Conservation (phyloP, 2,888 invertebrate genomes). For the Nycteola revayana region DNA sequence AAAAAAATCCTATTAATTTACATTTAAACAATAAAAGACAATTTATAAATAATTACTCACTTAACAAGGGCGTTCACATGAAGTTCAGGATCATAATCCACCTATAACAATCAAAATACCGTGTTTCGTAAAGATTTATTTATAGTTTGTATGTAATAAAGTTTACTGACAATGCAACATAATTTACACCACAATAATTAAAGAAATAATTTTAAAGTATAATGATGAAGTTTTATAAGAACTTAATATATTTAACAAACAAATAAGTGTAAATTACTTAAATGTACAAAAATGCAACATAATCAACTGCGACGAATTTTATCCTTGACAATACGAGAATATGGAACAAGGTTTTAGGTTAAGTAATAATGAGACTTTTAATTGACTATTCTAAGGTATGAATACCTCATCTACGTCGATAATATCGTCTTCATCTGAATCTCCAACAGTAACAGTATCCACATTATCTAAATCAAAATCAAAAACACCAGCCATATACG, state of each 20-base stretch:
- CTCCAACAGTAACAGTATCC: conserved; percentile 84
- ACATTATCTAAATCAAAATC: conserved; percentile 93
- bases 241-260: too few relatives aligned
- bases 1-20: background rate
- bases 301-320: conserved; percentile 34
- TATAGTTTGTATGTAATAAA: too few relatives aligned
- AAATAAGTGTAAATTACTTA: too few relatives aligned
- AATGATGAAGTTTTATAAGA: too few relatives aligned
- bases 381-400: conserved; percentile 25
- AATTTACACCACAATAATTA: too few relatives aligned
- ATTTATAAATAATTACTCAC: conserved; percentile 82
- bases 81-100: conserved; percentile 89
- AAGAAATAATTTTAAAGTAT: too few relatives aligned
- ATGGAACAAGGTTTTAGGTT: conserved; percentile 83
- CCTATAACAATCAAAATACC: conserved; percentile 73
- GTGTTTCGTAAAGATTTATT: background rate
- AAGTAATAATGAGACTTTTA: conserved; percentile 38
- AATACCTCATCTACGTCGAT: conserved; percentile 93
- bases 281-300: too few relatives aligned
- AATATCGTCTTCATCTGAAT: conserved; percentile 94
- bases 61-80: conserved; percentile 89
- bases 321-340: conserved; percentile 70
- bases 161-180: too few relatives aligned
- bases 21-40: background rate
- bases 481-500: conserved; percentile 93